A percentile compares a stretch with the other conserved stretches of the same genome.
These are phyloP conservation scores for Lapara coniferarum DNA, from an alignment of 2,888 invertebrate species.

Conservation along the genomic window DNA sequence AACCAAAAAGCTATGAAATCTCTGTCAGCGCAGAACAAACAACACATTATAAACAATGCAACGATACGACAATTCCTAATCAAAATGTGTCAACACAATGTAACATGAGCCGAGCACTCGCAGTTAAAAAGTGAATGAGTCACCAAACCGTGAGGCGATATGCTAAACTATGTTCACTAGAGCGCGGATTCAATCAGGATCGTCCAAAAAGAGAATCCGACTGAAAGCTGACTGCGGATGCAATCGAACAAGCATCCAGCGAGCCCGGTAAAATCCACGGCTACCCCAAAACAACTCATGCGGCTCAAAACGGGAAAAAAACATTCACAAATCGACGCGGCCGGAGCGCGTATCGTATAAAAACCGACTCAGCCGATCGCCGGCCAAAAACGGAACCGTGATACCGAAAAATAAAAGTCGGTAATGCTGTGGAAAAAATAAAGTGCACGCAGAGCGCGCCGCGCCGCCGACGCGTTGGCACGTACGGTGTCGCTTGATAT, in stretches of 20 bases:
- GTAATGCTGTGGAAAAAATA: slow-evolving; percentile 78
- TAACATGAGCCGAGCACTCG: slow-evolving; percentile 32
- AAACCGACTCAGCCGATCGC: slow-evolving; percentile 76
- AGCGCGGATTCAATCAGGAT: slow-evolving; percentile 80
- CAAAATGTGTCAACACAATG: slow-evolving; percentile 51
- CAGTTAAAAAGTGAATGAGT: slow-evolving; percentile 72
- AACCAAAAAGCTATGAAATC: slow-evolving; percentile 22
- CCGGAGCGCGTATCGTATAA: slow-evolving; percentile 74
- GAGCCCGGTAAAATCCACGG: slow-evolving; percentile 73
- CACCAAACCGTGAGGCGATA: slow-evolving; percentile 66
- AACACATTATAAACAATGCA: slow-evolving; percentile 18
- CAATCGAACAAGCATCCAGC: slow-evolving; percentile 76
- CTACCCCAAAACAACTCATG: slow-evolving; percentile 79
- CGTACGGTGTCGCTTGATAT: slow-evolving; percentile 59
- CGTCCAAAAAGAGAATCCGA: slow-evolving; percentile 64
- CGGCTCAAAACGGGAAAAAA: slow-evolving; percentile 64
- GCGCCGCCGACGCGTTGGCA: slow-evolving; percentile 49
- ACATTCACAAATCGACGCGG: slow-evolving; percentile 76
- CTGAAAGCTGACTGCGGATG: slow-evolving; percentile 67
- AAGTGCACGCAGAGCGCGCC: slow-evolving; percentile 60
- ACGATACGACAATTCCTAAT: slow-evolving; percentile 48
- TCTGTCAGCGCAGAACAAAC: slow-evolving; percentile 30
- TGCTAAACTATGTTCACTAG: slow-evolving; percentile 78
- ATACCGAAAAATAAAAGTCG: slow-evolving; percentile 82
- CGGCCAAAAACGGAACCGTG: slow-evolving; percentile 81